These are phyloP conservation scores for Chloromyia formosa DNA, from an alignment of 2,888 invertebrate genomes.

Conservation along the genomic window DNA sequence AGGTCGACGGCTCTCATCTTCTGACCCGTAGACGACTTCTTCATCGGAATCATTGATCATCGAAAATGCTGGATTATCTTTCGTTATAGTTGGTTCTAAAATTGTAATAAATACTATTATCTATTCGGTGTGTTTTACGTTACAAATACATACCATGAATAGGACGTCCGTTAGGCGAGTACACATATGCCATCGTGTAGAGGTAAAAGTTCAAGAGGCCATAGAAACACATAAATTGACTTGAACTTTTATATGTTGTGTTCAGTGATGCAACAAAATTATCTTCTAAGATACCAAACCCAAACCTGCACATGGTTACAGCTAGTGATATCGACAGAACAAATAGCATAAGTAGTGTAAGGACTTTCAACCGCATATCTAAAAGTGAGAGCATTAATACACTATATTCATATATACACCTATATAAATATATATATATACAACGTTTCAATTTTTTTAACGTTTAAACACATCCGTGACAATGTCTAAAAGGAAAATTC, in stretches of 20 bases:
- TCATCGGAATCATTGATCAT: constrained; percentile 99
- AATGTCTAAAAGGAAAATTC: no score
- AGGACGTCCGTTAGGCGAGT: constrained; percentile 84
- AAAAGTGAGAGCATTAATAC: constrained; percentile 56
- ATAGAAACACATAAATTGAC: constrained; percentile 95
- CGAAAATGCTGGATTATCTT: constrained; percentile 97
- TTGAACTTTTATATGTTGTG: constrained; percentile 89
- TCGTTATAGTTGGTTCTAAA: constrained; percentile 88
- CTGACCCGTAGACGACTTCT: constrained; percentile 93
- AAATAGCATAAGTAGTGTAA: constrained; percentile 85
- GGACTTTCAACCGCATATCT: constrained; percentile 92
- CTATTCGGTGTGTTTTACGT: background rate
- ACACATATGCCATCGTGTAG: constrained; percentile 93
- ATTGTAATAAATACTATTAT: constrained; percentile 50
- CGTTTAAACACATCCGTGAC: no score
- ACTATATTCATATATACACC: no score
- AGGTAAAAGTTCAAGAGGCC: constrained; percentile 93
- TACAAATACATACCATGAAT: constrained; percentile 76
- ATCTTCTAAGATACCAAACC: constrained; percentile 89
- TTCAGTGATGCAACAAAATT: constrained; percentile 91
- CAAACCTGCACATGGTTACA: constrained; percentile 84
- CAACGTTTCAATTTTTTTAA: constrained; percentile 38
- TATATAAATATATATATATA: no score
- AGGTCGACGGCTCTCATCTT: constrained; percentile 85
- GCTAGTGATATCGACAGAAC: constrained; percentile 78